Evolutionary conservation across 2,888 invertebrate genomes (phyloP), one percentile per base, ranked within the genome.

Genomic region (Ecliptopera silaceata): DNA sequence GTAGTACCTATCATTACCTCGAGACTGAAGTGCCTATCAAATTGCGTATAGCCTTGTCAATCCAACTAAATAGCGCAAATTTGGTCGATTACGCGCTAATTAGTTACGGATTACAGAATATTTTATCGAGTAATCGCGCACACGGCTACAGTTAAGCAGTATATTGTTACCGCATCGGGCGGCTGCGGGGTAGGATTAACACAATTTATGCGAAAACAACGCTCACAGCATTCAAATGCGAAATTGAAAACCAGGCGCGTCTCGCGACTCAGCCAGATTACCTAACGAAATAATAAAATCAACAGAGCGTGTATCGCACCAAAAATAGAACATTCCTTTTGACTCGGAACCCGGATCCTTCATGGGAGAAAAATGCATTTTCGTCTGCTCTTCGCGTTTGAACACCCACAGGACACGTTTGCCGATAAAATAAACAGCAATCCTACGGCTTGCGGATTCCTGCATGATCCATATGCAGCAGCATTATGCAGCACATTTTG

Each of bases 211-310:
- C 61, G 78, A 78, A 81, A 80, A 80, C 78, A 77, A 74, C 74
- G 76, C 69, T 77, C 70, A 69, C 70, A 69, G 77, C 71, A 74
- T 79, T 74, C 75, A 77, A 74, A 79, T 77, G 71, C 72, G 74
- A 75, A 83, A 81, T 81, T 81, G 82, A 80, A 82, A 80, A 82
- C 79, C 74, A 77, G 73, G 76, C 69, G 75, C 70, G 67, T 75
- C 72, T 69, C 70, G 77, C 76, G 63, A 74, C 75, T 78, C 69
- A 71, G 71, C 64, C 72, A 78, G 78, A 85, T 82, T 82, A 82
- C 76, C 75, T 78, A 80, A 86, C 82, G 64, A 75, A 79, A 82
- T 84, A 86, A 84, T 78, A 80, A 79, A 84, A 85, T 85, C 82
- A 82, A 77, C 75, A 70, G 75, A 20, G 32, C 47, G 42, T 48